Base-by-base conservation (phyloP, 2,113 vertebrate genomes). In the Pelecanus crispus region DNA sequence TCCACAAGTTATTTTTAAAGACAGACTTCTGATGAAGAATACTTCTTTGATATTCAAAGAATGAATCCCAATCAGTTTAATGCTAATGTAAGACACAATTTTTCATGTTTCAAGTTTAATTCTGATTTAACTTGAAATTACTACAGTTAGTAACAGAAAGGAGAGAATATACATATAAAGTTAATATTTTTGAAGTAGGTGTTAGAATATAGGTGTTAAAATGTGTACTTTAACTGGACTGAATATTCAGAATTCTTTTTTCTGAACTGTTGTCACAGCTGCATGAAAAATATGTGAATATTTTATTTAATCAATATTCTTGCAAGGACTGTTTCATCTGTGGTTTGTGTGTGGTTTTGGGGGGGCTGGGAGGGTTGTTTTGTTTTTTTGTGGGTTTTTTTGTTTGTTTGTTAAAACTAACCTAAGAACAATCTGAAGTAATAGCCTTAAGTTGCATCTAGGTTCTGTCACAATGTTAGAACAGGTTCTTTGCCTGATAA, bases 401-500 rank as follows among this genome's bases (percentile, higher is more conserved):
- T 52, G 11, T 38, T 86, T 29, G 1, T 22, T 73, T 59, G 47
- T 63, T 75, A 40, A 52, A 75, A 58, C 7, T 50, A 84, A 71
- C 55, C 38, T 77, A 86, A 93, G 86, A 63, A 22, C 36, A 45
- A 13, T 28, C 16, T 40, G 79, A 96, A 97, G 81, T 87, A 92
- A 94, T 94, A 58, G 24, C 68, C 68, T 92, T 78, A 72, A 91
- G 10, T 34, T 95, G 95, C 73, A 74, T 95, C 61, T 94, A 91
- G 82, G 78, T 89, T 90, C 72, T 95, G 93, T 96, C 80, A 86
- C 58, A 67, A 45, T 81, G 86, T 92, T 93, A 80, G 83, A 97
- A 88, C 62, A 61, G 8, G 45, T 84, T 95, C 67, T 96, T 91
- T 95, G 80, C 94, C 92, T 78, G 79, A 90, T 97, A 70, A 83